Conservation (phyloP, 2,888 invertebrate species). For the Drosophila infuscata region DNA sequence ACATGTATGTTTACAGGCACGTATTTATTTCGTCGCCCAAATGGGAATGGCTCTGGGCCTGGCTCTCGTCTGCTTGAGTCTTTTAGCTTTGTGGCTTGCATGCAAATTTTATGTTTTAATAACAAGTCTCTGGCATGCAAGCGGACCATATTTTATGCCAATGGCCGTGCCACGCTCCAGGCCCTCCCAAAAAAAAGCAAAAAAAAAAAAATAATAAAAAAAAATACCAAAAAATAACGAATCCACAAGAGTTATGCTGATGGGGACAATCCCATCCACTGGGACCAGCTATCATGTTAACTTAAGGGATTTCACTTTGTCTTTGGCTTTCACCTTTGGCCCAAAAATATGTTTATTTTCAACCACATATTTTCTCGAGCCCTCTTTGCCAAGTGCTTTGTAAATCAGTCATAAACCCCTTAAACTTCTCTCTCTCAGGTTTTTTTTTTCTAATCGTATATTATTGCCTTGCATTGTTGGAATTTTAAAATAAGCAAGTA, state of each 20-base stretch:
- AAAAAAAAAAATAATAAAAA: no score
- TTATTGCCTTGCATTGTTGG: constrained; percentile 29
- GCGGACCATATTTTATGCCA: constrained; percentile 78
- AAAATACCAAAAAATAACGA: background rate
- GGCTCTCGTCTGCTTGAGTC: constrained; percentile 33
- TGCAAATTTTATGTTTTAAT: constrained; percentile 82
- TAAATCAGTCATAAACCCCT: constrained; percentile 19
- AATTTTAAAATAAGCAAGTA: background rate
- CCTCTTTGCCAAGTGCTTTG: background rate
- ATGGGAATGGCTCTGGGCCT: constrained; percentile 11
- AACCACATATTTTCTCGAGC: constrained; percentile 43
- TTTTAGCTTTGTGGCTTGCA: constrained; percentile 68
- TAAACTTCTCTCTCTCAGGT: background rate
- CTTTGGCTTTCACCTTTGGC: constrained; percentile 29
- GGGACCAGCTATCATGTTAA: constrained; percentile 13
- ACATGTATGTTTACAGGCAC: constrained; percentile 9
- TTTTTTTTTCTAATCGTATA: constrained; percentile 33
- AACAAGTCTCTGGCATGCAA: constrained; percentile 79
- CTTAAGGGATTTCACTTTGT: constrained; percentile 48
- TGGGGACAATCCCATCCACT: constrained; percentile 5
- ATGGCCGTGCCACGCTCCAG: constrained; percentile 58
- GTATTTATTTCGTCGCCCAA: constrained; percentile 44
- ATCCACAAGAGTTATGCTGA: constrained; percentile 7
- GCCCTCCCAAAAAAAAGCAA: constrained; percentile 11
- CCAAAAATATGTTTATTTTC: constrained; percentile 39